These are phyloP conservation scores for Daphoenositta chrysoptera DNA, from an alignment of 2,113 vertebrate genomes.

Conservation along the genomic window DNA sequence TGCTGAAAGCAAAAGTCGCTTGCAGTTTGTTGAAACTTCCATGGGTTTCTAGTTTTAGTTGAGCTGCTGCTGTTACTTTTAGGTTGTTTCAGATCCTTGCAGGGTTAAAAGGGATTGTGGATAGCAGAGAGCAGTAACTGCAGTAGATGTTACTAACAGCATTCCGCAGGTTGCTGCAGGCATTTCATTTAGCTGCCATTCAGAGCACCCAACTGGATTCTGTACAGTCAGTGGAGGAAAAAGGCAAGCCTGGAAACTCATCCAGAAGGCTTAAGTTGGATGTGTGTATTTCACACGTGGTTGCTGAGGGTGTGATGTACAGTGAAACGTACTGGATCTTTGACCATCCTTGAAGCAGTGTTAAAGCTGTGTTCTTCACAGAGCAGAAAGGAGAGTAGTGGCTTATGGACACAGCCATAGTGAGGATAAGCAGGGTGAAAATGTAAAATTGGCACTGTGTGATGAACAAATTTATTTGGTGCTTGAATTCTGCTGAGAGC, in stretches of 20 bases:
- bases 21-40: neutral
- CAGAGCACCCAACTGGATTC: neutral
- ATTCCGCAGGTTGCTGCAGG: neutral
- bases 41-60: neutral
- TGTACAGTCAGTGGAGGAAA: neutral
- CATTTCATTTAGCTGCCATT: neutral
- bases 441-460: fast-evolving
- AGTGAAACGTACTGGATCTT: neutral
- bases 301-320: neutral
- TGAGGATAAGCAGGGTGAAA: neutral
- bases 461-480: neutral
- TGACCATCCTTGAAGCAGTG: neutral
- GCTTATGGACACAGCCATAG: neutral
- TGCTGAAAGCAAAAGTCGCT: neutral
- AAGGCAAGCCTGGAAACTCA: neutral
- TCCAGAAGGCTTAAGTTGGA: neutral
- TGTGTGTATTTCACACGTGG: neutral
- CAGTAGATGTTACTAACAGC: neutral
- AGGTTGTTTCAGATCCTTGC: neutral
- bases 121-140: neutral
- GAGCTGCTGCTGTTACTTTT: neutral
- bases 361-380: neutral
- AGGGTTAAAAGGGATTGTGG: neutral
- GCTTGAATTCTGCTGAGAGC: neutral
- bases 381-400: neutral